Conservation (phyloP, 2,113 vertebrate species). For the Lagopus leucura region DNA sequence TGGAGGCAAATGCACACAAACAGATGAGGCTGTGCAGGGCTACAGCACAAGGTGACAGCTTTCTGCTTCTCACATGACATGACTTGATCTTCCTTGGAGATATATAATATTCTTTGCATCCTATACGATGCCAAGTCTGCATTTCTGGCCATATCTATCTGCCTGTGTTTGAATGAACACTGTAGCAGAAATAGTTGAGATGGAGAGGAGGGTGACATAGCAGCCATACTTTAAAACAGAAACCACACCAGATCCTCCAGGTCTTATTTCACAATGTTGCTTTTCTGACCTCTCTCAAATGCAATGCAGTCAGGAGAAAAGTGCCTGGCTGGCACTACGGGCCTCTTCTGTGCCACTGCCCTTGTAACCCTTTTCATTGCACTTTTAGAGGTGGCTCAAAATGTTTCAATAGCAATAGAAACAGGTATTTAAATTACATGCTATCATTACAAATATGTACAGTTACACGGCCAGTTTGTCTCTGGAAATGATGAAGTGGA, state of each 20-base stretch:
- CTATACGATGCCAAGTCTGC: neutral
- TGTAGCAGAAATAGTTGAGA: neutral
- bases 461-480: neutral
- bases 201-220: neutral
- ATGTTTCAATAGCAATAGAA: neutral
- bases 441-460: neutral
- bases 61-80: neutral
- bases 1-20: neutral
- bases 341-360: neutral
- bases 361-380: neutral
- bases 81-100: neutral
- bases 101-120: neutral
- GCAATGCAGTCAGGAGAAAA: neutral
- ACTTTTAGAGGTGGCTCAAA: neutral
- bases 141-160: neutral
- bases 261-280: neutral
- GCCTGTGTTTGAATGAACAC: neutral
- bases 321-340: neutral
- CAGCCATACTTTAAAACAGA: slow-evolving; percentile 13
- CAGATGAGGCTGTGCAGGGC: accelerated
- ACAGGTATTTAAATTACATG: neutral
- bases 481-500: slow-evolving; percentile 14
- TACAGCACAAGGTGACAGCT: neutral
- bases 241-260: slow-evolving; percentile 7
- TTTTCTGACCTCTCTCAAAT: neutral